A percentile compares a stretch with the other conserved stretches of the same genome.
Conservation (phyloP, 2,888 invertebrate species). For the Cyrtodaria siliqua region DNA sequence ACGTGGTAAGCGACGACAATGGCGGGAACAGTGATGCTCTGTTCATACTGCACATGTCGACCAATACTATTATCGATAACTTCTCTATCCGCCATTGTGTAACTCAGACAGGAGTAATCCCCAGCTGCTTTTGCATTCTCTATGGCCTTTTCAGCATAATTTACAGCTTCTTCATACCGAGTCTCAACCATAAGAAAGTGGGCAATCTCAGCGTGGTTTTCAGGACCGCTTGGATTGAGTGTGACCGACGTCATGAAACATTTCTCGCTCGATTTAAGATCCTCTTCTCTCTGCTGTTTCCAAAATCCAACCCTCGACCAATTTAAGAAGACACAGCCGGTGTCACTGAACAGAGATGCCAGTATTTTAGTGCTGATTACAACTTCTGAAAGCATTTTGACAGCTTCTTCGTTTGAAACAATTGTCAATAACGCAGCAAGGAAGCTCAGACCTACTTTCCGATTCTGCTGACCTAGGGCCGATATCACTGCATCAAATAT, state of each 20-base stretch:
- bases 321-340: slow-evolving; percentile 4
- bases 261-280: slow-evolving; percentile 7
- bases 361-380: background rate
- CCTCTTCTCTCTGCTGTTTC: background rate
- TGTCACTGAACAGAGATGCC: slow-evolving; percentile 3
- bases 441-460: background rate
- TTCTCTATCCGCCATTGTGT: slow-evolving; percentile 4
- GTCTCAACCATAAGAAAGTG: slow-evolving; percentile 8
- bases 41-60: slow-evolving; percentile 14
- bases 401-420: slow-evolving; percentile 5
- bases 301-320: slow-evolving; percentile 9
- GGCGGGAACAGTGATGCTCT: slow-evolving; percentile 1
- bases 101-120: slow-evolving; percentile 1
- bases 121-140: background rate
- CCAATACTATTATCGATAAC: slow-evolving; percentile 3
- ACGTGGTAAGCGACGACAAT: slow-evolving; percentile 2
- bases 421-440: slow-evolving; percentile 5
- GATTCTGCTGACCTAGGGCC: background rate
- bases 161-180: background rate
- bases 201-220: slow-evolving; percentile 3
- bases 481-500: slow-evolving; percentile 2
- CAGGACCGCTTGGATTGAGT: background rate
- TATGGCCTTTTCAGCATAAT: background rate
- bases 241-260: slow-evolving; percentile 7
- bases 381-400: background rate